Evolutionary conservation across 1,140 invertebrate species (phyloP), one percentile per base, ranked within the genome.

Genomic region (Nasonia longicornis): DNA sequence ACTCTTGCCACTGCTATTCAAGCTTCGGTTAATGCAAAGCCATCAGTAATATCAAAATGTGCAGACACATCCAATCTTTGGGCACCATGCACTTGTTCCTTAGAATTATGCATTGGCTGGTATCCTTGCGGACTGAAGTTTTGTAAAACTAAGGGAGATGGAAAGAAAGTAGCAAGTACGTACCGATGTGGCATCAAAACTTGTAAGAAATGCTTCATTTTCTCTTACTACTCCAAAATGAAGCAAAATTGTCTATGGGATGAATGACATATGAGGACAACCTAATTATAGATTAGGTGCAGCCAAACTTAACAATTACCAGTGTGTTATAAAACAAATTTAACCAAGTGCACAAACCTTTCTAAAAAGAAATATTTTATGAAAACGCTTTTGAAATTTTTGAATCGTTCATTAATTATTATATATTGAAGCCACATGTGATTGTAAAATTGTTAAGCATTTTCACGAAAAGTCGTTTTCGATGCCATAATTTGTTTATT

Each of bases 171-270:
- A 38, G 87, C 89, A 0, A 90, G 89, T 83, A 94, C 93, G 82
- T 98, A 98, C 90, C 92, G 97, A 20, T 99, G 97, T 90, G 97
- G 97, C 75, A 99, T 99, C 87, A 97, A 97, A 91, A 98, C 97
- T 7, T 99, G 97, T 89, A 94, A 94, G 86, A 95, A 96, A 88
- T 98, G 96, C 91, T 94, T 95, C 87, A 93, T 95, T 83, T 98
- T 97, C 90, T 93, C 94, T 77, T 97, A 96, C 91, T 95, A 95
- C 87, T 96, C 96, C 67, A 92, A 93, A 78, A 94, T 95, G 87
- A 96, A 97, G 88, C 94, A 96, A 85, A 93, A 94, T 84, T 98
- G 97, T 91, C 91, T 97, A 81, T 97, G 95, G 96, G 96, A 97
- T 90, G 95, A 95, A 94, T 95, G 94, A 95, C 93, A 88, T 80